phyloP scores from a whole-genome alignment of 2,888 invertebrate genomes.

The Tricholauxania praeusta region DNA sequence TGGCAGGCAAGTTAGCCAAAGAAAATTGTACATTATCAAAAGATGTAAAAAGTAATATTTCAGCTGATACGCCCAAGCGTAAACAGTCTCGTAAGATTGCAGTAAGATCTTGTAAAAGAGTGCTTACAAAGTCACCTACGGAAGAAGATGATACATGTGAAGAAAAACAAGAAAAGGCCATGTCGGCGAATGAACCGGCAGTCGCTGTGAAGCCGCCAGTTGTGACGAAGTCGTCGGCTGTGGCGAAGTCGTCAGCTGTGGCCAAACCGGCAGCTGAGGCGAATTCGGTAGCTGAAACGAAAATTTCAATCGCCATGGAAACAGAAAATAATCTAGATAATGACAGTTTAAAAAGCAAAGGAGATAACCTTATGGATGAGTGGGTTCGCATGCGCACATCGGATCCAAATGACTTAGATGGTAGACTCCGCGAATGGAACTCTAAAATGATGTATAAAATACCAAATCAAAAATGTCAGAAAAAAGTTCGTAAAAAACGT shows the following conservation, averaged over 20 bases:
- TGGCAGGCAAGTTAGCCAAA: conserved; percentile 46
- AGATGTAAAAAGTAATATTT: conserved; percentile 2
- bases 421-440: conserved; percentile 61
- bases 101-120: conserved; percentile 54
- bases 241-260: conserved; percentile 18
- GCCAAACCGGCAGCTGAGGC: conserved; percentile 33
- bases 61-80: conserved; percentile 51
- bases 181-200: conserved; percentile 45
- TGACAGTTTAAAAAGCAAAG: not conserved
- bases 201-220: conserved; percentile 24
- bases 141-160: conserved; percentile 36
- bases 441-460: conserved; percentile 46
- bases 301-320: not conserved
- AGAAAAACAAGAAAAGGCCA: conserved; percentile 19
- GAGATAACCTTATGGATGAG: conserved; percentile 51
- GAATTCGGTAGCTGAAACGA: not conserved
- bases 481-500: conserved; percentile 46
- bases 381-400: conserved; percentile 58
- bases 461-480: conserved; percentile 41
- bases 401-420: conserved; percentile 56
- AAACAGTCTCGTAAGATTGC: conserved; percentile 51
- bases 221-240: conserved; percentile 46
- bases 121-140: conserved; percentile 49
- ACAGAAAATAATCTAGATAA: not conserved
- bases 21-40: not conserved